Conservation (phyloP, 2,888 invertebrate genomes). For the Hipparchia sbordonii region DNA sequence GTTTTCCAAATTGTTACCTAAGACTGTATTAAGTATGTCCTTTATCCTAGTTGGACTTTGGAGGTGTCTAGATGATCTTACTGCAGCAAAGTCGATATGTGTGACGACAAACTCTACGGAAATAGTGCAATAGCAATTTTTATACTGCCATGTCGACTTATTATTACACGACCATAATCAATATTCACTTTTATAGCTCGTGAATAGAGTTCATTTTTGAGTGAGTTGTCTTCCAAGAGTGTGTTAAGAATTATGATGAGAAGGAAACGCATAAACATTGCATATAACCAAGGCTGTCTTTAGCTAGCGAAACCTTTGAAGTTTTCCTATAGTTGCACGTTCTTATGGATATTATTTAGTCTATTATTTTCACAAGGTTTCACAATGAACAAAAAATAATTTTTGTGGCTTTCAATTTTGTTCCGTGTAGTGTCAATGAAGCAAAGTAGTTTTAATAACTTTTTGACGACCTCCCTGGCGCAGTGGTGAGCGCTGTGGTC, state of each 20-base stretch:
- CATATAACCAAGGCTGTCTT: constrained; percentile 29
- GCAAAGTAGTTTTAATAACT: too few relatives aligned
- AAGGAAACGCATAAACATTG: constrained; percentile 28
- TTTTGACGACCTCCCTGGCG: too few relatives aligned
- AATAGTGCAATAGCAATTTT: constrained; percentile 12
- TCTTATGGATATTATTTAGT: neutral
- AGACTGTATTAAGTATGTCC: neutral
- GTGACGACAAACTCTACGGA: constrained; percentile 12
- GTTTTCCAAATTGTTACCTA: too few relatives aligned
- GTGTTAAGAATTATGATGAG: constrained; percentile 28
- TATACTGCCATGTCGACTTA: neutral
- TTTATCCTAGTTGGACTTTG: too few relatives aligned
- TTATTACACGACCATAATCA: neutral
- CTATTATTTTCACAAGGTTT: neutral
- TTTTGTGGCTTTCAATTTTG: too few relatives aligned
- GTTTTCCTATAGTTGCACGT: constrained; percentile 26
- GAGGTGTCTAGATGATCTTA: too few relatives aligned
- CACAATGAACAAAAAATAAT: too few relatives aligned
- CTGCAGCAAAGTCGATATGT: neutral
- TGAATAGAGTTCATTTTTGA: constrained; percentile 7
- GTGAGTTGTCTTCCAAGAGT: neutral
- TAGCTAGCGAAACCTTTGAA: constrained; percentile 32
- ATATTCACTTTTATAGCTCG: neutral
- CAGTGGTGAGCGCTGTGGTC: too few relatives aligned
- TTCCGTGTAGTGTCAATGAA: too few relatives aligned